These are phyloP conservation scores for Dolomedes plantarius DNA, from an alignment of 2,888 invertebrate species.

Conservation along the genomic window DNA sequence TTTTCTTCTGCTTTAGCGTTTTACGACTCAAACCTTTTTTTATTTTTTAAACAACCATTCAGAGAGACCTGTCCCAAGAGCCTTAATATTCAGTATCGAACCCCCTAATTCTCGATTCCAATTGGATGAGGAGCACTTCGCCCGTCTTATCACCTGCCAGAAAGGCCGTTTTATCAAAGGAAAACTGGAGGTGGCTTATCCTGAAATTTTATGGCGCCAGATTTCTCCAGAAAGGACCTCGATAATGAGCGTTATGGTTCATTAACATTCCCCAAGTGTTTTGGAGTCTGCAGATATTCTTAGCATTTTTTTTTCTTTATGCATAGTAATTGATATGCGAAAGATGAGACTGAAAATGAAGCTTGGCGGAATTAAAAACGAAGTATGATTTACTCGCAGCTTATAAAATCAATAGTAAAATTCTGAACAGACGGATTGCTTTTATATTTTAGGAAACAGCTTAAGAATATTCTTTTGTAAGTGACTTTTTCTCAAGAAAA, in stretches of 20 bases:
- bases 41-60: background rate
- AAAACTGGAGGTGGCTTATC: conserved; percentile 16
- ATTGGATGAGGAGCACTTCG: background rate
- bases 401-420: background rate
- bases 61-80: background rate
- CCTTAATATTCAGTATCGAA: background rate
- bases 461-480: too few species aligned
- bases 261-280: conserved; percentile 10
- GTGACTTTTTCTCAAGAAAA: too few species aligned
- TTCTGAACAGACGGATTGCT: too few species aligned
- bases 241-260: conserved; percentile 15
- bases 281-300: background rate
- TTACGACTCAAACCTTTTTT: too few species aligned
- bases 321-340: background rate
- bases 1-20: too few species aligned
- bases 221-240: background rate
- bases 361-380: background rate
- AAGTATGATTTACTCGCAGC: background rate
- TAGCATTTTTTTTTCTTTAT: background rate
- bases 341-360: background rate
- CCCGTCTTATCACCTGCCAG: background rate
- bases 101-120: background rate
- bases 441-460: too few species aligned
- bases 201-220: conserved; percentile 9
- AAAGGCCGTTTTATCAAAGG: background rate